Base-by-base conservation (phyloP, 2,888 invertebrate species). In the Nemotelus pantherinus region DNA sequence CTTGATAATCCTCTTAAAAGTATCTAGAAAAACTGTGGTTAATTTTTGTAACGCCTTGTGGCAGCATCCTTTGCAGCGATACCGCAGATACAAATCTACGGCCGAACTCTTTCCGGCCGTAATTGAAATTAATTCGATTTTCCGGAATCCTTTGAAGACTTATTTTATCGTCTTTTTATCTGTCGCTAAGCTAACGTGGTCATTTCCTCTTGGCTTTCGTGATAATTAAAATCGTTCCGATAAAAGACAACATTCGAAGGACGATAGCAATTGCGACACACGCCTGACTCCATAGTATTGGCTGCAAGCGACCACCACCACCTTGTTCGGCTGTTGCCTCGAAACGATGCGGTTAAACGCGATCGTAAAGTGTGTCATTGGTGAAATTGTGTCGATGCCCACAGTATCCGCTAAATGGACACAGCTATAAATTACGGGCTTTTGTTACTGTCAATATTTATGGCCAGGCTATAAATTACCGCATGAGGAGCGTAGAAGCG, bases 391-490 rank as follows among this genome's bases (percentile, higher is more conserved):
- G 74, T 60, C 74, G 63, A 74, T 74, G 44, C 47, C 50, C 48
- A 48, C 74, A 74, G 60, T 60, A 74, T 60, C 74, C 74, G 45
- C 50, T 60, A 74, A 74, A 74, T 60, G 74, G 74, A 74, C 74
- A 60, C 48, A 44, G 48, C 39, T 63, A 63, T 74, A 74, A 74
- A 60, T 74, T 74, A 74, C 60, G 48, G 57, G 74, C 60, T 48
- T 74, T 74, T 74, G 74, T 74, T 74, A 60, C 74, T 60, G 60
- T 74, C 74, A 74, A 74, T 74, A 74, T 74, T 74, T 74, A 74
- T 74, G 48, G 55, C 74, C 47, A 41, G n/a, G 63, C 74, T 48
- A 74, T 74, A 74, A 74, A 74, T 74, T 57, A 74, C 48, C 60
- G 63, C 74, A 63, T 48, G 60, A 74, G 39, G 74, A 74, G 74